A percentile compares a stretch with the other conserved stretches of the same genome.
phyloP scores from a whole-genome alignment of 2,113 vertebrate genomes.

The Crotophaga sulcirostris region DNA sequence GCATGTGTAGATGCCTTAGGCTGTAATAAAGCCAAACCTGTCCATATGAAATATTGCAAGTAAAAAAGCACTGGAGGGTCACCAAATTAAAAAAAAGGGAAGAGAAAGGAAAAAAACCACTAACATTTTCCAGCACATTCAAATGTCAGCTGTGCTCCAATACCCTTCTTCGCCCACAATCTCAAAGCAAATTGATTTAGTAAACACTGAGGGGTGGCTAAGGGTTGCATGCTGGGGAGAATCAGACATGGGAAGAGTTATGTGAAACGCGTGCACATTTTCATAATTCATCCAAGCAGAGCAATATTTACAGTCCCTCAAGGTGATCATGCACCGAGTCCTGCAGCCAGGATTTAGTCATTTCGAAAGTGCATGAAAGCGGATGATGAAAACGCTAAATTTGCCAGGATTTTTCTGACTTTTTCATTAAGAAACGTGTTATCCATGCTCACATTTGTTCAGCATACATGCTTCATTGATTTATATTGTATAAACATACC shows the following conservation, averaged over 20 bases:
- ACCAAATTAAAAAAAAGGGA: neutral
- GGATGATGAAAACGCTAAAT: neutral
- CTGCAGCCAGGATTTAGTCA: neutral
- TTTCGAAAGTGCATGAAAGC: neutral
- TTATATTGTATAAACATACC: neutral
- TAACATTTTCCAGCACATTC: neutral
- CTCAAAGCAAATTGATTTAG: neutral
- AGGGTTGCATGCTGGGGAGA: neutral
- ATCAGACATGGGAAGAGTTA: neutral
- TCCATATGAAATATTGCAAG: neutral
- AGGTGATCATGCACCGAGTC: neutral
- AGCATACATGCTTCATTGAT: neutral
- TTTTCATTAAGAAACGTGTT: neutral
- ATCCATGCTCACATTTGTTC: neutral
- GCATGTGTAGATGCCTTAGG: neutral
- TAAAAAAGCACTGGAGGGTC: neutral
- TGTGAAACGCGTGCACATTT: neutral
- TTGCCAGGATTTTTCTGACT: neutral
- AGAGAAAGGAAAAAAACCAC: neutral
- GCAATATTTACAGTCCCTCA: neutral
- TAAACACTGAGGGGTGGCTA: neutral
- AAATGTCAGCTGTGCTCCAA: neutral
- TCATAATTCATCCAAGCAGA: neutral
- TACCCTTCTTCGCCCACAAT: neutral
- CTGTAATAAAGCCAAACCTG: conserved; percentile 24